These are phyloP conservation scores for Pangasius macronema DNA, from an alignment of 2,797 vertebrate genomes.

Conservation along the genomic window DNA sequence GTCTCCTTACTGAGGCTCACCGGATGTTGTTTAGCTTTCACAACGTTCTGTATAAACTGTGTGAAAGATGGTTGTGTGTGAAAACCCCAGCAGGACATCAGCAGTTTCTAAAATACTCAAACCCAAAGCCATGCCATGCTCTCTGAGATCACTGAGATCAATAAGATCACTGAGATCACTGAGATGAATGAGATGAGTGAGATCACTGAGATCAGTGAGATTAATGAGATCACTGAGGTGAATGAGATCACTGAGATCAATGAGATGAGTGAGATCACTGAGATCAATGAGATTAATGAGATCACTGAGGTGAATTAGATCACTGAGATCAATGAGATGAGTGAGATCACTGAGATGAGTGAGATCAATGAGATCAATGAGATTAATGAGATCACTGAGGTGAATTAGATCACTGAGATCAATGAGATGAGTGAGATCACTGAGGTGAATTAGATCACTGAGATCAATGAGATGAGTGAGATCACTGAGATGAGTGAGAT, in stretches of 20 bases:
- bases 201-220: no score
- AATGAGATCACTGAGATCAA: no score
- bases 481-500: no score
- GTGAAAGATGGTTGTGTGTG: neutral
- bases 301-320: neutral
- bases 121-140: neutral
- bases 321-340: neutral
- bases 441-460: no score
- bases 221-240: neutral
- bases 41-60: neutral
- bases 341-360: neutral
- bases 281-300: neutral
- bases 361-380: no score
- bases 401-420: neutral
- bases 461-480: neutral
- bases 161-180: no score
- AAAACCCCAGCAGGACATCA: neutral
- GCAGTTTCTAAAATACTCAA: neutral
- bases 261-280: neutral
- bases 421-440: neutral
- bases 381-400: neutral
- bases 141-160: neutral
- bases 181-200: neutral
- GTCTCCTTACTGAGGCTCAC: neutral
- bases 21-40: neutral